Evolutionary conservation across 2,888 invertebrate species (phyloP).

Genomic region (Abrostola tripartita): DNA sequence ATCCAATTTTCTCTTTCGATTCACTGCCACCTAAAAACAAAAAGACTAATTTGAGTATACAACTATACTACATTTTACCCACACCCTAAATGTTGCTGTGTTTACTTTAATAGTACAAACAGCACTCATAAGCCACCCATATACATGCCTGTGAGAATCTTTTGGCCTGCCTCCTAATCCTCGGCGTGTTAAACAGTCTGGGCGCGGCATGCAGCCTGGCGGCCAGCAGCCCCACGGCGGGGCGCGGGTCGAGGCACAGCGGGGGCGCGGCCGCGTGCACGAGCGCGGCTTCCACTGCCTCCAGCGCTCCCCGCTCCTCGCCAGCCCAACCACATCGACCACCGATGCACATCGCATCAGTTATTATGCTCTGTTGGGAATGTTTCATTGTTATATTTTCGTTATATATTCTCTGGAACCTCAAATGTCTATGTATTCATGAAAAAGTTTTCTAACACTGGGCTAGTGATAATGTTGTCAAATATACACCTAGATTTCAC

Average conservation of each 20-base stretch:
- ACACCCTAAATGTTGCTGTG: background rate
- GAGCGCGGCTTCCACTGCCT: conserved; percentile 93
- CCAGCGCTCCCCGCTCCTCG: conserved; percentile 91
- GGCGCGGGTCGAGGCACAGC: conserved; percentile 96
- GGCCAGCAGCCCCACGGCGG: conserved; percentile 92
- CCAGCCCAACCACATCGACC: conserved; percentile 90
- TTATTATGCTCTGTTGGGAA: conserved; percentile 88
- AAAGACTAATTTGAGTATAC: background rate
- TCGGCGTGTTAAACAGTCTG: conserved; percentile 92
- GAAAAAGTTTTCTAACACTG: too few species aligned
- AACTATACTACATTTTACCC: background rate
- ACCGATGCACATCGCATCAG: conserved; percentile 90
- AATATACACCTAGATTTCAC: too few species aligned
- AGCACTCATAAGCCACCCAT: background rate
- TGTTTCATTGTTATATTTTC: background rate
- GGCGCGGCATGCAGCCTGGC: conserved; percentile 93
- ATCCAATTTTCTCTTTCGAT: conserved; percentile 95
- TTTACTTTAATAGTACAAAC: background rate
- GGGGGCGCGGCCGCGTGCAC: conserved; percentile 95
- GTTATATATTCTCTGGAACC: too few species aligned
- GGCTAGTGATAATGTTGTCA: too few species aligned
- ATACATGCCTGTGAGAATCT: conserved; percentile 91
- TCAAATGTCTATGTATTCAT: too few species aligned
- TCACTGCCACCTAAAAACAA: conserved; percentile 90
- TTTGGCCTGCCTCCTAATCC: conserved; percentile 92